Base-by-base conservation (phyloP, 2,113 vertebrate genomes). In the Paracanthobrama guichenoti region DNA sequence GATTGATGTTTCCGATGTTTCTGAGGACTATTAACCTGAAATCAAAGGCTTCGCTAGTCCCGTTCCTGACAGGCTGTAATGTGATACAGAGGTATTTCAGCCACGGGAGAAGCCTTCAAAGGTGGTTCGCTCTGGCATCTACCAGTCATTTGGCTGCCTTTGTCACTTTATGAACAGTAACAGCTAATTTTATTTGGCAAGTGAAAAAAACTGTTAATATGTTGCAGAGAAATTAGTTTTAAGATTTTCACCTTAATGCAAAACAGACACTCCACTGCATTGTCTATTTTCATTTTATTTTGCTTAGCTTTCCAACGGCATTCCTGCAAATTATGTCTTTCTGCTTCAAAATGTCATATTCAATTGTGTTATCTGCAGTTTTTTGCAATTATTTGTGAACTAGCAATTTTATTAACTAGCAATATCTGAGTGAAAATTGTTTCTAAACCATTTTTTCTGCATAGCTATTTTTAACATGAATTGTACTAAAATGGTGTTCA, bases 121-220 rank as follows among this genome's bases (percentile, higher is more conserved):
- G 60, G 67, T 79, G 86, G 82, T 87, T 55, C 48, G 71, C 39
- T 86, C 67, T 82, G 84, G 73, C 72, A 55, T 83, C n/a, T 73
- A 44, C 81, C 82, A 71, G 39, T 74, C 78, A 57, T 62, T 78
- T 85, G 78, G 22, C 85, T 55, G 64, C 84, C 67, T 87, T 83
- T 83, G 83, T 85, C 83, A 76, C 48, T 81, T 74, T 77, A 82
- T 72, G 79, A 66, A 85, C 72, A 88, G 81, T 74, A 88, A 87
- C 59, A 78, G 79, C 24, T 75, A 84, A 87, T 88, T 84, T 83
- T 20, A 84, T 72, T 88, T 90, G 87, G 88, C 89, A 85, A 13
- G 48, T 59, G 81, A 57, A 87, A 86, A 57, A 87, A 86, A 69
- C 85, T 13, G 50, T 77, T 88, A 88, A 89, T 82, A 84, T 81